phyloP scores from a whole-genome alignment of 2,888 invertebrate genomes.

The Scaptodrosophila latifasciaeformis region DNA sequence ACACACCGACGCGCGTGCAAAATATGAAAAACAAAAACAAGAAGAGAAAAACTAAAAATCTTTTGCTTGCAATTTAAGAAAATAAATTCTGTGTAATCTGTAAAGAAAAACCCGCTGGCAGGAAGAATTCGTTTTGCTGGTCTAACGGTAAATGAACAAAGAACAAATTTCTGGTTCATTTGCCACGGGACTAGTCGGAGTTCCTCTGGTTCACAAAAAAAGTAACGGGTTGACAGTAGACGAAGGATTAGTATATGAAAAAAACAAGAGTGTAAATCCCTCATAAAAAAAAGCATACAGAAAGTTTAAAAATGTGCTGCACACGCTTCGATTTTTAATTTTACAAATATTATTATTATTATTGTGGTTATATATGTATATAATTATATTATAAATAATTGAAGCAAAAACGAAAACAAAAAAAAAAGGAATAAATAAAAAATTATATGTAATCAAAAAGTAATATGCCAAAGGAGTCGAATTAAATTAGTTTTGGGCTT shows the following conservation, averaged over 20 bases:
- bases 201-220: too few species aligned
- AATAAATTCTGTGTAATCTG: too few species aligned
- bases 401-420: constrained; percentile 63
- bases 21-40: too few species aligned
- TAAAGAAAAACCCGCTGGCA: not conserved
- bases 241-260: too few species aligned
- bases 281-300: constrained; percentile 19
- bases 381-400: constrained; percentile 72
- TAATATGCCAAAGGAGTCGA: constrained; percentile 4
- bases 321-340: constrained; percentile 69
- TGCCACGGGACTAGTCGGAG: too few species aligned
- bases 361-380: constrained; percentile 74
- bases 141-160: too few species aligned
- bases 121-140: too few species aligned
- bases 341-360: constrained; percentile 66
- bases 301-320: constrained; percentile 63
- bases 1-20: constrained; percentile 38
- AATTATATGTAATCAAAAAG: constrained; percentile 70
- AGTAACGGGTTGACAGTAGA: too few species aligned
- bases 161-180: too few species aligned
- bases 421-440: constrained; percentile 56
- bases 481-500: constrained; percentile 4
- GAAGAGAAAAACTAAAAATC: not conserved
- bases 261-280: constrained; percentile 10
- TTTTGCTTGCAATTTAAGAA: constrained; percentile 2